A percentile compares a stretch with the other conserved stretches of the same genome.
Conservation (phyloP, 2,888 invertebrate genomes). For the Blastobasis adustella region DNA sequence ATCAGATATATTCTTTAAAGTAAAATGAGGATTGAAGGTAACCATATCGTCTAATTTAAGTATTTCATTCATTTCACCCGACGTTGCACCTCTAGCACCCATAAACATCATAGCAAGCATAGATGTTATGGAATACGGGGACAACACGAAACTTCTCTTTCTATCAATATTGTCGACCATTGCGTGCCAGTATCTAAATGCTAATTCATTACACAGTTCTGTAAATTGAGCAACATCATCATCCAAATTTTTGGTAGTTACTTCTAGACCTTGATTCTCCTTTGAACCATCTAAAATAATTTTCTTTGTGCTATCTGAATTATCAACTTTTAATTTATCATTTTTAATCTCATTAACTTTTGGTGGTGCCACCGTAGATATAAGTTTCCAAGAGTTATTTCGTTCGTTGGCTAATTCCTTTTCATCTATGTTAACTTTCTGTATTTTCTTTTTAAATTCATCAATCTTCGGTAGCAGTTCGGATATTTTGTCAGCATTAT, state of each 20-base stretch:
- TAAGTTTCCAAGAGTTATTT: slow-evolving; percentile 74
- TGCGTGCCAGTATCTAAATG: slow-evolving; percentile 87
- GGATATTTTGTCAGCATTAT: slow-evolving; percentile 9
- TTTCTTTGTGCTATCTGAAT: slow-evolving; percentile 43
- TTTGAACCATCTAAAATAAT: slow-evolving; percentile 55
- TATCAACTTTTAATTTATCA: slow-evolving; percentile 50
- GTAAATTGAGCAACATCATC: slow-evolving; percentile 86
- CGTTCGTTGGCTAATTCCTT: slow-evolving; percentile 53
- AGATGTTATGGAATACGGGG: slow-evolving; percentile 90
- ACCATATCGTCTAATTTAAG: slow-evolving; percentile 90
- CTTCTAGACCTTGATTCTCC: slow-evolving; percentile 82
- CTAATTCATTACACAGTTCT: slow-evolving; percentile 88
- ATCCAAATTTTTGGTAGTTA: slow-evolving; percentile 81
- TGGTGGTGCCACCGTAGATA: slow-evolving; percentile 72
- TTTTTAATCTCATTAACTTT: slow-evolving; percentile 51
- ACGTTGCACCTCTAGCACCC: slow-evolving; percentile 89
- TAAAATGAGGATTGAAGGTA: slow-evolving; percentile 91
- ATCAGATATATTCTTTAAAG: slow-evolving; percentile 89
- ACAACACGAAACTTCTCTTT: slow-evolving; percentile 85
- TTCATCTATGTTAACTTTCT: slow-evolving; percentile 63
- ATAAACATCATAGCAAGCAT: slow-evolving; percentile 93
- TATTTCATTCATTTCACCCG: slow-evolving; percentile 93
- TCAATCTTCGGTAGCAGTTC: slow-evolving; percentile 45
- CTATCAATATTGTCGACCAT: slow-evolving; percentile 82
- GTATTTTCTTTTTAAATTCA: slow-evolving; percentile 65